Evolutionary conservation across 2,113 vertebrate genomes (phyloP), one percentile per base, ranked within the genome.

Genomic region (Tautogolabrus adspersus): DNA sequence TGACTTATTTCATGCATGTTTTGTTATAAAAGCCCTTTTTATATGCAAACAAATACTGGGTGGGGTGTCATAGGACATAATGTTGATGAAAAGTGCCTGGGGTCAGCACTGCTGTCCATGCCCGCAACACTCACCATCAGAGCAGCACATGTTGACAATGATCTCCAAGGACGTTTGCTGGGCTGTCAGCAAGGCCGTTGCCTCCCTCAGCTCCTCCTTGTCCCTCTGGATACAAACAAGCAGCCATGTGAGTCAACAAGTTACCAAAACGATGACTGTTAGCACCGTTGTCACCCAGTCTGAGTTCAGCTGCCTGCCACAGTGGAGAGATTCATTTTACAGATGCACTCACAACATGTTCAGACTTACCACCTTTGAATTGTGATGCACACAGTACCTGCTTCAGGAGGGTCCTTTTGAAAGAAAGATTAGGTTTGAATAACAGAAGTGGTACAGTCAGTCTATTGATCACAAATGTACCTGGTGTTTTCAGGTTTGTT

Each of bases 81-180:
- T 37, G 85, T 72, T 81, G 81, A 87, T 66, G 72, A 51, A 59
- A 56, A 54, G 30, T 10, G 78, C 83, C 77, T 1, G 26, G 58
- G 85, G 81, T 84, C 82, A 83, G 69, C 83, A 52, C 64, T 71
- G 81, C 72, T 77, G 79, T 84, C 75, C 22, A 3, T 52, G 79
- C 61, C 83, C 56, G 26, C 72, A 61, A 70, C 76, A 83, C 94
- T 75, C 87, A 99, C 98, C 98, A 83, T 99, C 97, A 12, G 84
- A 96, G 88, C 96, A 98, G 94, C 97, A 99, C 97, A 99, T 96
- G 92, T 99, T 99, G 89, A 98, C 98, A 47, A 99, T 96, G 82
- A 98, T 95, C 88, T 99, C 98, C 89, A 99, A 93, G 22, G 97
- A 97, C 2, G 96, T 98, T 92, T 98, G 98, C 91, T 99, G 98